Conservation (phyloP, 2,888 invertebrate species). For the Acrobasis consociella region DNA sequence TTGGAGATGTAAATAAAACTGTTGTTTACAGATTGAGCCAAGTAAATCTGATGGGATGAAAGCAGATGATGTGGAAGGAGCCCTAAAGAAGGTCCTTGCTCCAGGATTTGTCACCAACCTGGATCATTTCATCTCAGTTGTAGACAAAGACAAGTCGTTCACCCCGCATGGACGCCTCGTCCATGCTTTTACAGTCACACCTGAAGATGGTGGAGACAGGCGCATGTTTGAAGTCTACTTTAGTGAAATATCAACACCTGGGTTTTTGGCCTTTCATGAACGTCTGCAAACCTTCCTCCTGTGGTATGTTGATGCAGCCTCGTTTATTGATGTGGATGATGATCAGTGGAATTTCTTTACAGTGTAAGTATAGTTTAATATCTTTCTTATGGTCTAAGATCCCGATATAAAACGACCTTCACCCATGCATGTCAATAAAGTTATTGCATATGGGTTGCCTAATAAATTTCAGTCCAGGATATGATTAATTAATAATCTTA, state of each 20-base stretch:
- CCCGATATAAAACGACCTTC: too few relatives aligned
- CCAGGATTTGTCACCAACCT: constrained; percentile 87
- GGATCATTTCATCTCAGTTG: constrained; percentile 86
- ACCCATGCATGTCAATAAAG: too few relatives aligned
- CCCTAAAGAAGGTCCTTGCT: constrained; percentile 86
- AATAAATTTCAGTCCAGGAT: too few relatives aligned
- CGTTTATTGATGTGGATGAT: constrained; percentile 96
- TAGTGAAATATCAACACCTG: constrained; percentile 86
- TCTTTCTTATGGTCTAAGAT: too few relatives aligned
- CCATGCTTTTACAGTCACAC: constrained; percentile 81
- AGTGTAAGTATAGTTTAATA: constrained; percentile 82
- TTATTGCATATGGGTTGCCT: too few relatives aligned
- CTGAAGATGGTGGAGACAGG: constrained; percentile 66
- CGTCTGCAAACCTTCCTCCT: constrained; percentile 95
- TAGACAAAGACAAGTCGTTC: constrained; percentile 89
- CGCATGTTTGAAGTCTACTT: constrained; percentile 91
- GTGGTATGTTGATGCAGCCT: constrained; percentile 98
- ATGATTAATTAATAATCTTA: too few relatives aligned
- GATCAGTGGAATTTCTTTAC: constrained; percentile 95
- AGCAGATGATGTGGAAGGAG: constrained; percentile 89
- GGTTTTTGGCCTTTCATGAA: constrained; percentile 91
- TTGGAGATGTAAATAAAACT: background rate
- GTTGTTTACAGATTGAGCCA: constrained; percentile 73
- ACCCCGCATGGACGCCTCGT: constrained; percentile 88
- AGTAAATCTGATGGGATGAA: constrained; percentile 82